These are phyloP conservation scores for Pogonocherus hispidulus DNA, from an alignment of 2,888 invertebrate genomes.

Conservation along the genomic window DNA sequence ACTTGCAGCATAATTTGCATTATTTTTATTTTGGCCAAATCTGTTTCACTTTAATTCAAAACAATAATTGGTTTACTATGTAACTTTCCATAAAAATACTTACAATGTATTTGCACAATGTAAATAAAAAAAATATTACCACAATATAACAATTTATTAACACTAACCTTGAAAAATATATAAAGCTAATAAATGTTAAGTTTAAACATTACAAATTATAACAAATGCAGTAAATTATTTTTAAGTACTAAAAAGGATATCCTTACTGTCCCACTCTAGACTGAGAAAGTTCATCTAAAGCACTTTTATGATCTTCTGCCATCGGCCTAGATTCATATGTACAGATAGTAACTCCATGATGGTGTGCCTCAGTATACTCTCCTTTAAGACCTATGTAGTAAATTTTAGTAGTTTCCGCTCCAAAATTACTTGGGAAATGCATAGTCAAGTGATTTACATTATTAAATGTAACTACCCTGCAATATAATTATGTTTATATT, in stretches of 20 bases:
- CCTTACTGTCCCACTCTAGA: slow-evolving; percentile 37
- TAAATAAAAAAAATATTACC: not conserved
- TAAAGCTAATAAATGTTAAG: not conserved
- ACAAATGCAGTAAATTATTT: not conserved
- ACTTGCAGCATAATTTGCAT: too few species aligned
- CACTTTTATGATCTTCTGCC: slow-evolving; percentile 86
- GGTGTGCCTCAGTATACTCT: slow-evolving; percentile 87
- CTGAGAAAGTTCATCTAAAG: slow-evolving; percentile 70
- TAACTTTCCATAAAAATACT: too few species aligned
- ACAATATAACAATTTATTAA: not conserved
- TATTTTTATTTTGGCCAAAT: too few species aligned
- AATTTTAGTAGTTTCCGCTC: slow-evolving; percentile 85
- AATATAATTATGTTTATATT: too few species aligned
- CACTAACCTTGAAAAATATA: not conserved
- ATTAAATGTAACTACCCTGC: slow-evolving; percentile 92
- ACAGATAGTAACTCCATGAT: slow-evolving; percentile 92
- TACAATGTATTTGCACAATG: too few species aligned
- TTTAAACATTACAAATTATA: slow-evolving; percentile 19
- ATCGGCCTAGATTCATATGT: slow-evolving; percentile 91
- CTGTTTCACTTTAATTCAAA: too few species aligned
- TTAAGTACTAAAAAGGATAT: not conserved
- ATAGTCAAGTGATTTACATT: slow-evolving; percentile 90
- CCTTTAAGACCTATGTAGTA: slow-evolving; percentile 97
- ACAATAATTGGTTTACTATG: too few species aligned
- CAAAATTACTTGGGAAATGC: slow-evolving; percentile 92